Evolutionary conservation across 2,888 invertebrate genomes (phyloP).

Genomic region (Rhorus exstirpatorius): DNA sequence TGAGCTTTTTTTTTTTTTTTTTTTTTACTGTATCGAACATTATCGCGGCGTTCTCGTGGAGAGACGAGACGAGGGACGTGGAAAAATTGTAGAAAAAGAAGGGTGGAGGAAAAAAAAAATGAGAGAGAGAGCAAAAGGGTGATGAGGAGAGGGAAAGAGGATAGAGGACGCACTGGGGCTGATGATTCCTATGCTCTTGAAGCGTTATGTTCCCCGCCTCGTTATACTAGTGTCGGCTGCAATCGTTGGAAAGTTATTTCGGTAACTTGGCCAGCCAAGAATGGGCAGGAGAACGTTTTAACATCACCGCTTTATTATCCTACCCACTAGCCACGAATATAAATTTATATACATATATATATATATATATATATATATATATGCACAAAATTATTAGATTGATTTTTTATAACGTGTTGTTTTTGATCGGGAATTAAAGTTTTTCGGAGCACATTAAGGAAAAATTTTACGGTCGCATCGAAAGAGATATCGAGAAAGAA

Average conservation of each 20-base stretch:
- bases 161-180: conserved; percentile 53
- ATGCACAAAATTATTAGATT: neutral
- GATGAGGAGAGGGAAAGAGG: conserved; percentile 2
- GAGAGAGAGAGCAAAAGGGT: conserved; percentile 6
- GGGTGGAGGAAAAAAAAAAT: neutral
- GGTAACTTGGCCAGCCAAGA: conserved; percentile 85
- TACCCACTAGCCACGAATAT: conserved; percentile 58
- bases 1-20: conserved; percentile 34
- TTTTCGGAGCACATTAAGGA: neutral
- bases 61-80: conserved; percentile 15
- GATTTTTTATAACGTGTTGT: neutral
- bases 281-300: conserved; percentile 84
- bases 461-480: neutral
- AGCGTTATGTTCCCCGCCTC: conserved; percentile 73
- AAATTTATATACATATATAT: conserved; percentile 34
- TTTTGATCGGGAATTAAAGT: neutral
- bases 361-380: conserved; percentile 4
- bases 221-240: conserved; percentile 68
- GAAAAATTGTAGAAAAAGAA: conserved; percentile 13
- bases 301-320: conserved; percentile 80
- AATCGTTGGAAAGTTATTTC: conserved; percentile 83
- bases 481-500: too few species aligned
- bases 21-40: conserved; percentile 47
- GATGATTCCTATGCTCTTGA: conserved; percentile 59
- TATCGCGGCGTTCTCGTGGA: conserved; percentile 22